A percentile compares a stretch with the other conserved stretches of the same genome.
Conservation (phyloP, 2,797 vertebrate genomes). For the Myotis findleyi region DNA sequence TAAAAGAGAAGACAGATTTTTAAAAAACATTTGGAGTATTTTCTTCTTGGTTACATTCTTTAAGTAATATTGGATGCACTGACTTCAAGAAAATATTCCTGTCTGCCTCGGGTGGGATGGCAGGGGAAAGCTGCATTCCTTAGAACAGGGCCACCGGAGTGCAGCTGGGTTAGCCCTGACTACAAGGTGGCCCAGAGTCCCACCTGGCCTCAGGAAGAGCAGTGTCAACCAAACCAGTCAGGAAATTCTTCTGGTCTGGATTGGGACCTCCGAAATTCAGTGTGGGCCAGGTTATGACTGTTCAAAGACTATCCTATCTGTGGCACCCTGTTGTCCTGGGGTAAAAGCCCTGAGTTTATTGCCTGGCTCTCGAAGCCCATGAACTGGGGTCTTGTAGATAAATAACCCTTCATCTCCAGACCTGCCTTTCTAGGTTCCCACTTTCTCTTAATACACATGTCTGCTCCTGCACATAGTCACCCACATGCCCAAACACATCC, state of each 20-base stretch:
- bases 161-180: not conserved
- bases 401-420: not conserved
- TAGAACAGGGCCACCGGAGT: not conserved
- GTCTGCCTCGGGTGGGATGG: not conserved
- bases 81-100: constrained; percentile 41
- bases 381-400: not conserved
- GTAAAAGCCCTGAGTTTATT: not conserved
- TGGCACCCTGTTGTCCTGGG: not conserved
- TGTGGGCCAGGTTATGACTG: fast-evolving
- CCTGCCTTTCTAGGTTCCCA: not conserved
- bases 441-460: not conserved
- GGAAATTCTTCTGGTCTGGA: not conserved
- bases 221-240: not conserved
- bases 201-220: not conserved
- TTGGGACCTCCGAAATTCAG: no score
- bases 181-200: fast-evolving
- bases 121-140: not conserved
- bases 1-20: constrained; percentile 44
- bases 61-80: constrained; percentile 4
- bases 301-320: not conserved
- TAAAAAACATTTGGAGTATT: constrained; percentile 57
- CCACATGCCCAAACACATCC: not conserved
- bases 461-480: not conserved
- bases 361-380: not conserved
- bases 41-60: constrained; percentile 71